These are phyloP conservation scores for Neogale vison DNA, from an alignment of 2,113 vertebrate genomes.

Conservation along the genomic window DNA sequence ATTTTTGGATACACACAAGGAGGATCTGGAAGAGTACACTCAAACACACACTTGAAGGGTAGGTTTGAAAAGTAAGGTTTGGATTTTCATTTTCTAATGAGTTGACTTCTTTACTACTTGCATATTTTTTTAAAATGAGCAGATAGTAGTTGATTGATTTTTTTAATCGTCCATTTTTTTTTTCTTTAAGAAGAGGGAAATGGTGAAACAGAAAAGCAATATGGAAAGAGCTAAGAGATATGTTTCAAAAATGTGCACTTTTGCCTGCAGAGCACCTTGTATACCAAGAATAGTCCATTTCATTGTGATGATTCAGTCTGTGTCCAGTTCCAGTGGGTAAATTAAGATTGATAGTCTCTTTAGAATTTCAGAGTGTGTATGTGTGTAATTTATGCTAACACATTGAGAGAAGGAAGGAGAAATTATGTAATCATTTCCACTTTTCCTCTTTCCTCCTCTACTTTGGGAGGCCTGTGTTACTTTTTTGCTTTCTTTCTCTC, in stretches of 20 bases:
- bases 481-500: background rate
- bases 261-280: background rate
- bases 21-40: background rate
- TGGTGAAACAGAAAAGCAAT: background rate
- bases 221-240: background rate
- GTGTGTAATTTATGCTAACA: background rate
- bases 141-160: background rate
- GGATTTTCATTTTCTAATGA: slow-evolving; percentile 34
- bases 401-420: slow-evolving; percentile 13
- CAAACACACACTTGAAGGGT: background rate
- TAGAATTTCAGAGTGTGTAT: background rate
- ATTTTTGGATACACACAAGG: background rate
- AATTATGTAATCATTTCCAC: background rate
- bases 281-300: background rate
- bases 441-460: background rate
- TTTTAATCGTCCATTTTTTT: background rate
- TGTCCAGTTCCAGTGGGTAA: background rate
- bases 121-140: background rate
- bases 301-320: background rate
- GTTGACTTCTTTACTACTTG: background rate
- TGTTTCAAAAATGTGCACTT: background rate
- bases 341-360: background rate
- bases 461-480: background rate
- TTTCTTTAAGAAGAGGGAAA: background rate
- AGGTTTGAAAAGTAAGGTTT: background rate